A percentile compares a stretch with the other conserved stretches of the same genome.
Evolutionary conservation across 1,140 invertebrate species (phyloP).

Genomic region (Proctacanthus coquilletti): DNA sequence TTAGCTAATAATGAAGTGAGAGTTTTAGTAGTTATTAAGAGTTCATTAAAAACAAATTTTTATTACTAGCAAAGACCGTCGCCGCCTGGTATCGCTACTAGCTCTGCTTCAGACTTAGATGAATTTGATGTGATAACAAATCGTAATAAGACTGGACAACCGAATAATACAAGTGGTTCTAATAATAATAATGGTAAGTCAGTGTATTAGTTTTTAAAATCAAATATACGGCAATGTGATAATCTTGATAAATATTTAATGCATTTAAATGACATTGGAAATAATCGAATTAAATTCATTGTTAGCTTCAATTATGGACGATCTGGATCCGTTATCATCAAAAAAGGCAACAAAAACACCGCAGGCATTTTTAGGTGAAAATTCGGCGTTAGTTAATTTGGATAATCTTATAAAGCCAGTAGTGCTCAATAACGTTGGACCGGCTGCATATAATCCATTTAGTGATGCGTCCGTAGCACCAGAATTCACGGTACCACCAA

Average conservation of each 20-base stretch:
- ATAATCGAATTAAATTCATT: no score
- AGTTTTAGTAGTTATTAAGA: no score
- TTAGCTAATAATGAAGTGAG: slow-evolving; percentile 10
- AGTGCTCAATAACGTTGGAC: slow-evolving; percentile 15
- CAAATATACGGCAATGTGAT: no score
- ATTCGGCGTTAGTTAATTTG: slow-evolving; percentile 84
- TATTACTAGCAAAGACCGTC: slow-evolving; percentile 3
- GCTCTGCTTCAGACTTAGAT: slow-evolving; percentile 53
- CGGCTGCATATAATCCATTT: slow-evolving; percentile 28
- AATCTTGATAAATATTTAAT: no score
- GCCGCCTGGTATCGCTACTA: slow-evolving; percentile 4
- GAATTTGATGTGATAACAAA: slow-evolving; percentile 73
- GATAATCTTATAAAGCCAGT: slow-evolving; percentile 76
- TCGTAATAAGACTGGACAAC: slow-evolving; percentile 31
- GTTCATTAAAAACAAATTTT: not conserved
- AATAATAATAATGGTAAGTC: slow-evolving; percentile 29
- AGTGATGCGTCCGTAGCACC: slow-evolving; percentile 15
- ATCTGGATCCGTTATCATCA: slow-evolving; percentile 27
- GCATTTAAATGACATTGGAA: no score
- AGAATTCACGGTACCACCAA: slow-evolving; percentile 19
- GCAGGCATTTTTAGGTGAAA: slow-evolving; percentile 85
- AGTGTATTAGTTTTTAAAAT: no score
- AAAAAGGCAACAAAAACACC: slow-evolving; percentile 62
- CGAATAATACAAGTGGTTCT: slow-evolving; percentile 19
- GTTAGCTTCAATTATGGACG: slow-evolving; percentile 25